A percentile compares a stretch with the other conserved stretches of the same genome.
Conservation (phyloP, 2,113 vertebrate genomes). For the Vulpes vulpes region DNA sequence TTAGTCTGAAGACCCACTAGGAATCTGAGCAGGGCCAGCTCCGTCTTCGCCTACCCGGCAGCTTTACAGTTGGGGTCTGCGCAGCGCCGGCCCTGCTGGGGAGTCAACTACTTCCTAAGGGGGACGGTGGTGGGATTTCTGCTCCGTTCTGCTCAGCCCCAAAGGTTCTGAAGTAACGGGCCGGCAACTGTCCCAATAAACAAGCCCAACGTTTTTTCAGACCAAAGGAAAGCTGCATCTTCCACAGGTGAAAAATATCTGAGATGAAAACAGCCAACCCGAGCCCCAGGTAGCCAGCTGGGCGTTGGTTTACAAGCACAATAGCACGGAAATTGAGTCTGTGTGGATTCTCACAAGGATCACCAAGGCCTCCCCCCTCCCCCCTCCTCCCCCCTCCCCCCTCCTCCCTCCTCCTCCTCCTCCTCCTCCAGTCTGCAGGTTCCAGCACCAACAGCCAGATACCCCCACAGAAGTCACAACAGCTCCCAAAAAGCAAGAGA, state of each 20-base stretch:
- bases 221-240: neutral
- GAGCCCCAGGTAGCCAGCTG: neutral
- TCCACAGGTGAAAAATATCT: neutral
- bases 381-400: neutral
- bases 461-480: slow-evolving; percentile 44
- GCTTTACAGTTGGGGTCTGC: neutral
- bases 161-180: neutral
- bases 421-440: slow-evolving; percentile 34
- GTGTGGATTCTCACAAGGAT: slow-evolving; percentile 19
- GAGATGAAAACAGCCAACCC: neutral
- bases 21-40: neutral
- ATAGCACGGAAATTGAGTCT: slow-evolving; percentile 17
- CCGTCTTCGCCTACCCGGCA: neutral
- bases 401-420: neutral
- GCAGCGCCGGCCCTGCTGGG: neutral
- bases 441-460: neutral
- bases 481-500: slow-evolving; percentile 56
- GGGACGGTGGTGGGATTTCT: neutral
- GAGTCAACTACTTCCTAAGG: neutral
- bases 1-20: neutral
- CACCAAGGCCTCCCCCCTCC: neutral
- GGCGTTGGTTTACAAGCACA: slow-evolving; percentile 49
- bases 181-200: neutral
- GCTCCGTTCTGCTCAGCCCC: neutral
- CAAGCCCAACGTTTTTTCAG: neutral